Conservation (phyloP, 1,140 invertebrate genomes). For the Belonocnema kinseyi region DNA sequence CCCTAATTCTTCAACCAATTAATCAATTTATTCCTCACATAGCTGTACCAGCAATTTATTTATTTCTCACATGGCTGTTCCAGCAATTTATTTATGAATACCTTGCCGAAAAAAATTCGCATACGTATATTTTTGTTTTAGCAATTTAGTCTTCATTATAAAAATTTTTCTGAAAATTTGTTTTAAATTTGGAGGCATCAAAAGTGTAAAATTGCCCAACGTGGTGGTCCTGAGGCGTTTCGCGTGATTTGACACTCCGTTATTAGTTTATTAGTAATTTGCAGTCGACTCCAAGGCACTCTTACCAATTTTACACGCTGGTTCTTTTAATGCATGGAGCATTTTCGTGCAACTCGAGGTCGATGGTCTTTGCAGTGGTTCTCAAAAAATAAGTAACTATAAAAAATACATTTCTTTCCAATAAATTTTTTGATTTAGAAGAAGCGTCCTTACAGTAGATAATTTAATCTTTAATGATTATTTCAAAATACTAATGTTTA, state of each 20-base stretch:
- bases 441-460: too few species aligned
- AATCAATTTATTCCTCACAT: too few species aligned
- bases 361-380: conserved; percentile 30
- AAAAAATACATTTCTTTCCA: not conserved
- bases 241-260: conserved; percentile 33
- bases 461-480: too few species aligned
- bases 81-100: too few species aligned
- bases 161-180: too few species aligned
- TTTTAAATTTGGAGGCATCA: too few species aligned
- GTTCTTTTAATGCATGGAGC: conserved; percentile 20
- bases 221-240: conserved; percentile 8
- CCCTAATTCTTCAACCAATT: too few species aligned
- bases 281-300: conserved; percentile 31
- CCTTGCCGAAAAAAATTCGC: not conserved
- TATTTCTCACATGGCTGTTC: too few species aligned
- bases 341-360: conserved; percentile 1
- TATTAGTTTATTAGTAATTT: conserved; percentile 40
- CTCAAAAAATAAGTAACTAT: not conserved
- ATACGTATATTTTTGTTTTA: conserved; percentile 6
- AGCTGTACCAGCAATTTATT: too few species aligned
- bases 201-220: not conserved
- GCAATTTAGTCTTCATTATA: not conserved
- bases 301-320: conserved; percentile 36
- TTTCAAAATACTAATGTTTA: too few species aligned
- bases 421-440: too few species aligned